Evolutionary conservation across 2,888 invertebrate species (phyloP), one percentile per base, ranked within the genome.

Genomic region (Thalpophila matura): DNA sequence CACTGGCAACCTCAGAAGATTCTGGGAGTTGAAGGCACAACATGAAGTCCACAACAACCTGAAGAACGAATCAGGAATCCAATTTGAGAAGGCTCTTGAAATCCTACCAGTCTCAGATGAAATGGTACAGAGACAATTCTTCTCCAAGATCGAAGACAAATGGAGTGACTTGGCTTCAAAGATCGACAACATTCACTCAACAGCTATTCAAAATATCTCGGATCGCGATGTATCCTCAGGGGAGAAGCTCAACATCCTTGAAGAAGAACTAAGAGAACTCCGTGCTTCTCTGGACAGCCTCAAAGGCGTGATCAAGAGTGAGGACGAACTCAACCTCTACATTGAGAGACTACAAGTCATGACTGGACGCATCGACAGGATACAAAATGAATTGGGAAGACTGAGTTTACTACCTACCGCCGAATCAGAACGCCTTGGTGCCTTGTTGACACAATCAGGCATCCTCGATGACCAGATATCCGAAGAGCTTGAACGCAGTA

Each of bases 21-120:
- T 98, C 92, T 98, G 98, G 98, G 98, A 98, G 91, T 89, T 98
- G 43, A 98, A 98, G 88, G 98, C 98, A 0, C 98, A 98, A 80
- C 97, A 97, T 81, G 98, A 98, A 93, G 96, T 98, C 22, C 96
- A 98, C 86, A 98, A 97, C 77, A 97, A 96, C 73, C 95, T 98
- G 47, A 96, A 97, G 53, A 96, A 96, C 62, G 97, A 98, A 76
- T 96, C 97, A 0, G 96, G 96, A 16, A 94, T 96, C 40, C 96
- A 96, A 66, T 96, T 98, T 78, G 97, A 98, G 83, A 97, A 97
- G 78, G 97, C 98, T 0, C 87, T 98, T 60, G 96, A 97, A 86
- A 97, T 97, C 5, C 95, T 98, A 40, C 97, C 98, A 0, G 95
- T 98, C n/a, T 97, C 97, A 0, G 98, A 98, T 81, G 98, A 98